These are phyloP conservation scores for Achroia grisella DNA, from an alignment of 1,140 invertebrate species.

Conservation along the genomic window DNA sequence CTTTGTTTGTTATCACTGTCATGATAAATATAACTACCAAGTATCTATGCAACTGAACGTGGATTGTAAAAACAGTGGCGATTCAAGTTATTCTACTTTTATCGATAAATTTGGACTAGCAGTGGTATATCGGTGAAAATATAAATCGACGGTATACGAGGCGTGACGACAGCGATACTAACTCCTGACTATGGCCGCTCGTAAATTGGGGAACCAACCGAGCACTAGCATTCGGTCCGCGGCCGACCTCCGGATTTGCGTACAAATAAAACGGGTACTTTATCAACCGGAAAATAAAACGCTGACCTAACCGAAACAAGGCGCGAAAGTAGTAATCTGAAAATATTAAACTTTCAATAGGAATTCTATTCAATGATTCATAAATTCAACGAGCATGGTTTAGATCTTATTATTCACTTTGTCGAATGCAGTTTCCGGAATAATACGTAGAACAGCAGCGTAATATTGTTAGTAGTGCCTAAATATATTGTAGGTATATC, in stretches of 20 bases:
- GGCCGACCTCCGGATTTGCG: conserved; percentile 38
- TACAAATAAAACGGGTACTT: conserved; percentile 44
- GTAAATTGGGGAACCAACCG: conserved; percentile 44
- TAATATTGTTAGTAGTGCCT: no score
- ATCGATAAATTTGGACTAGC: conserved; percentile 3
- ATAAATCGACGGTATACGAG: conserved; percentile 46
- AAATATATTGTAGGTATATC: no score
- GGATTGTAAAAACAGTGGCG: background rate
- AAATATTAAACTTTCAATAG: no score
- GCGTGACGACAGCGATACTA: conserved; percentile 48
- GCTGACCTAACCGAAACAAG: conserved; percentile 9
- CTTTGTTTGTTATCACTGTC: no score
- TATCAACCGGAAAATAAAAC: conserved; percentile 41
- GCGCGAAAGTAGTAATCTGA: background rate
- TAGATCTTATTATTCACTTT: no score
- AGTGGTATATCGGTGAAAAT: conserved; percentile 20
- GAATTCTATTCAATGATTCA: no score
- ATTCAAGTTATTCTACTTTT: background rate
- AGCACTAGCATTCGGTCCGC: conserved; percentile 25
- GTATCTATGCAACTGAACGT: no score
- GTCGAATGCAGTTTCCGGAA: no score
- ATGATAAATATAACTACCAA: no score
- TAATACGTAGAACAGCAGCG: no score
- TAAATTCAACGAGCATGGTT: no score
- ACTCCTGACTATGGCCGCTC: conserved; percentile 31